Evolutionary conservation across 2,113 vertebrate genomes (phyloP).

Genomic region (Peromyscus polionotus): DNA sequence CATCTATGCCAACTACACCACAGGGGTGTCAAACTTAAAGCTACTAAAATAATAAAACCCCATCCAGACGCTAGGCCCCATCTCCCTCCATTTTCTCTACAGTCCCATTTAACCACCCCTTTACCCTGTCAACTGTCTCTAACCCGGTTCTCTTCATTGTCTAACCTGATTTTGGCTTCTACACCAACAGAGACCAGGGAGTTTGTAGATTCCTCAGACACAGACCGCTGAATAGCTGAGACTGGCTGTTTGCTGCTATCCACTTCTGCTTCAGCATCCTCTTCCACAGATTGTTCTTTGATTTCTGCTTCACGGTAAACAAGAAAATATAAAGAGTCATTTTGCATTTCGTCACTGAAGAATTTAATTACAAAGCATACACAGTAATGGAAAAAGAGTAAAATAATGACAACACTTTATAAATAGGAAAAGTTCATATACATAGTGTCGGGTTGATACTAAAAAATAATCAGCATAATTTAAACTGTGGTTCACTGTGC

Average conservation of each 20-base stretch:
- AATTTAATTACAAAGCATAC: not conserved
- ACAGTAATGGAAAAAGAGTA: not conserved
- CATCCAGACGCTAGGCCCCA: not conserved
- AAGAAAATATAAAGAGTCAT: not conserved
- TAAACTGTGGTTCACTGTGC: not conserved
- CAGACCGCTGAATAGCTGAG: slow-evolving; percentile 89
- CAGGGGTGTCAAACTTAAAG: slow-evolving; percentile 37
- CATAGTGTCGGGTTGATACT: not conserved
- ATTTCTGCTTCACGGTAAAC: slow-evolving; percentile 83
- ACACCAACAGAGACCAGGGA: slow-evolving; percentile 92
- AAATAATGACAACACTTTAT: not conserved
- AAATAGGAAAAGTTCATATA: not conserved
- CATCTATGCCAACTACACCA: not conserved
- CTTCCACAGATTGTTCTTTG: slow-evolving; percentile 90
- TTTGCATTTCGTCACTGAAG: not conserved
- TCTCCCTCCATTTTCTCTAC: not conserved
- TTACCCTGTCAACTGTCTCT: not conserved
- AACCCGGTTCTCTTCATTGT: not conserved
- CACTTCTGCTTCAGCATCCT: slow-evolving; percentile 86
- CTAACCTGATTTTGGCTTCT: slow-evolving; percentile 94
- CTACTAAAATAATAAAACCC: not conserved
- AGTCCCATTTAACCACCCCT: not conserved
- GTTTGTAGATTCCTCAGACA: slow-evolving; percentile 91
- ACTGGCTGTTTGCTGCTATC: slow-evolving; percentile 88
- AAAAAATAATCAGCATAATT: not conserved